phyloP scores from a whole-genome alignment of 2,888 invertebrate species.

The Rhagonycha lutea region DNA sequence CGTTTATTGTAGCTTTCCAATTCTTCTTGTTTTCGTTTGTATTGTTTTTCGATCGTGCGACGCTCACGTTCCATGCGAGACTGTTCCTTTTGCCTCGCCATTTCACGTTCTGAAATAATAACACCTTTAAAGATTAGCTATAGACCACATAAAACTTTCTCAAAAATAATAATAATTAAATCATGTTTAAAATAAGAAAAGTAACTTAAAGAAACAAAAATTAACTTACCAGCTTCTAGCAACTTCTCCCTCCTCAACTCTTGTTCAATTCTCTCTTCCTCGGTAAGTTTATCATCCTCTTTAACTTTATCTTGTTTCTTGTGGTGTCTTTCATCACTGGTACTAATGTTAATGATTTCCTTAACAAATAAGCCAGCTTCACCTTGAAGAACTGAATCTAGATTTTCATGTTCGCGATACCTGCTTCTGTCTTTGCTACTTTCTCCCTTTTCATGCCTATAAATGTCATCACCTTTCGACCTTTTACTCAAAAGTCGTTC shows the following conservation, averaged over 20 bases:
- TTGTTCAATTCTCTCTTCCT: slow-evolving; percentile 52
- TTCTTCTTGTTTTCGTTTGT: slow-evolving; percentile 49
- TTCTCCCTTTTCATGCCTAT: slow-evolving; percentile 39
- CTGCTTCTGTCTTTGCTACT: slow-evolving; percentile 40
- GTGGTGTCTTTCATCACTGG: slow-evolving; percentile 42
- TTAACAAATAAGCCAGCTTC: slow-evolving; percentile 55
- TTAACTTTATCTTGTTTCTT: slow-evolving; percentile 39
- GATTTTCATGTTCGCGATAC: slow-evolving; percentile 39
- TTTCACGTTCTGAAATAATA: slow-evolving; percentile 66
- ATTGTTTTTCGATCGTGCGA: slow-evolving; percentile 59
- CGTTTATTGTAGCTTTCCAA: slow-evolving; percentile 49
- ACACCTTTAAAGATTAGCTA: too few relatives aligned
- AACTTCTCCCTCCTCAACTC: slow-evolving; percentile 69
- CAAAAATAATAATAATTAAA: too few relatives aligned
- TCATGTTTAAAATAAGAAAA: background rate
- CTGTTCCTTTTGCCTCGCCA: slow-evolving; percentile 76
- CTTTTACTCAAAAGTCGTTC: slow-evolving; percentile 73
- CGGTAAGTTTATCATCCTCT: slow-evolving; percentile 57
- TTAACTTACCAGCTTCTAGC: slow-evolving; percentile 66
- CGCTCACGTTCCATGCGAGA: slow-evolving; percentile 76
- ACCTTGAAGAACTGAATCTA: slow-evolving; percentile 49
- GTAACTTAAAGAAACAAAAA: background rate
- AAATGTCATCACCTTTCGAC: slow-evolving; percentile 62
- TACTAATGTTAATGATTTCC: slow-evolving; percentile 53
- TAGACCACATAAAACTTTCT: too few relatives aligned